Base-by-base conservation (phyloP, 2,113 vertebrate species). In the Microcebus murinus region DNA sequence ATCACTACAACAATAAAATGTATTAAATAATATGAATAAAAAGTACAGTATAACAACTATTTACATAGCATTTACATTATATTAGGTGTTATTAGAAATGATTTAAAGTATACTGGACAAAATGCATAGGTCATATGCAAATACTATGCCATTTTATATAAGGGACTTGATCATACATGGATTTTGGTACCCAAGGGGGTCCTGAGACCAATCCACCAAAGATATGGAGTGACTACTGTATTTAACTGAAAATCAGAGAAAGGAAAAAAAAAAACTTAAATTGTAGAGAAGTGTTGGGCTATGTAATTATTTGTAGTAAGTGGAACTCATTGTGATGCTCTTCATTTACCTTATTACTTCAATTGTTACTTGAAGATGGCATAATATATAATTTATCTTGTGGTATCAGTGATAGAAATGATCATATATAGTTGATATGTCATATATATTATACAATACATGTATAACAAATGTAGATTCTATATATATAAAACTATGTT, bases 231-330 rank as follows among this genome's bases (percentile, higher is more conserved):
- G 71, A 74, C 71, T 13, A 74, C 68, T 74, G 14, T 74, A 97
- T 85, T 65, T 42, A 57, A 93, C 71, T 55, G n/a, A 31, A 63
- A n/a, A 90, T 97, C 14, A 96, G 70, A 86, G 55, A 34, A 3
- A 48, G 31, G 48, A 48, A 76, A 42, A 21, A 57, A 55, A 21
- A 21, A 21, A 57, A 48, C 27, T 67, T 90, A 90, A 91, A 34
- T 70, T 95, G 36, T 96, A 88, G 63, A 57, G 90, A 86, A 71
- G 68, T 96, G 65, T 93, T 92, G 82, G 92, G 76, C 80, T 96
- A 4, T 90, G 52, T 25, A 96, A 67, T 31, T 97, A 55, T 91
- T 96, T 65, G 3, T 97, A 90, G 48, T 87, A 27, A 61, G 52
- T 59, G 42, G 34, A 61, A 70, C 48, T 79, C 94, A 61, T 79